phyloP scores from a whole-genome alignment of 2,113 vertebrate genomes.

The Bombycilla garrulus region DNA sequence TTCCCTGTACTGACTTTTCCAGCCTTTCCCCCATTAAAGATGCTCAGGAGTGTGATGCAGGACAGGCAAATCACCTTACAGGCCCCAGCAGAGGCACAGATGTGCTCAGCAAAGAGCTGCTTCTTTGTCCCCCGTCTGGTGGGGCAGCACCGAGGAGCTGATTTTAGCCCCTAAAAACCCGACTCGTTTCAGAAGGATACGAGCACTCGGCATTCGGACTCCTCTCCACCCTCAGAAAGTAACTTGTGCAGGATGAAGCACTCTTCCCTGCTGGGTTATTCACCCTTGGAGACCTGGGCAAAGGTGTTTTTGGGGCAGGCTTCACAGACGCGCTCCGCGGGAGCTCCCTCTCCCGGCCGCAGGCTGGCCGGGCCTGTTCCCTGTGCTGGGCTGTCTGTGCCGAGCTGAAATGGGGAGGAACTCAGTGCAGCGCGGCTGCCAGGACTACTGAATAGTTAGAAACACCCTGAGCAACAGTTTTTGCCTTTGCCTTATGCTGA shows the following conservation, averaged over 20 bases:
- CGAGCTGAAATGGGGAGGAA: fast-evolving
- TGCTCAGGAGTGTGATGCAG: background rate
- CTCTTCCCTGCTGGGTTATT: fast-evolving
- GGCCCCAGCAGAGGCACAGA: too few relatives aligned
- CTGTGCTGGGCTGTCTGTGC: fast-evolving
- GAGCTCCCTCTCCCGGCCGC: background rate
- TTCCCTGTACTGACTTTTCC: background rate
- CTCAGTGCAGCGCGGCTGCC: background rate
- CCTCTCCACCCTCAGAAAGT: background rate
- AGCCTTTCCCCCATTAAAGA: background rate
- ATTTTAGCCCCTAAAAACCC: background rate
- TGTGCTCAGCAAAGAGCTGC: background rate
- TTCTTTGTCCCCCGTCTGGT: fast-evolving
- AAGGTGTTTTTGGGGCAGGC: fast-evolving
- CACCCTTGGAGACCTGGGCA: fast-evolving
- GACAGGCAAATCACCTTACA: fast-evolving
- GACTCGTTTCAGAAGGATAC: fast-evolving
- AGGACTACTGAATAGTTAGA: fast-evolving
- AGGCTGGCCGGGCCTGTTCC: too few relatives aligned
- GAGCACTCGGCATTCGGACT: background rate
- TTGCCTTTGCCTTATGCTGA: fast-evolving
- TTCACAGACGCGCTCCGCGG: fast-evolving
- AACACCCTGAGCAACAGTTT: background rate
- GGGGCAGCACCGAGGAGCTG: background rate
- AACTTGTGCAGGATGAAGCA: fast-evolving